Conservation (phyloP, 2,888 invertebrate species). For the Pterobdella sp. region DNA sequence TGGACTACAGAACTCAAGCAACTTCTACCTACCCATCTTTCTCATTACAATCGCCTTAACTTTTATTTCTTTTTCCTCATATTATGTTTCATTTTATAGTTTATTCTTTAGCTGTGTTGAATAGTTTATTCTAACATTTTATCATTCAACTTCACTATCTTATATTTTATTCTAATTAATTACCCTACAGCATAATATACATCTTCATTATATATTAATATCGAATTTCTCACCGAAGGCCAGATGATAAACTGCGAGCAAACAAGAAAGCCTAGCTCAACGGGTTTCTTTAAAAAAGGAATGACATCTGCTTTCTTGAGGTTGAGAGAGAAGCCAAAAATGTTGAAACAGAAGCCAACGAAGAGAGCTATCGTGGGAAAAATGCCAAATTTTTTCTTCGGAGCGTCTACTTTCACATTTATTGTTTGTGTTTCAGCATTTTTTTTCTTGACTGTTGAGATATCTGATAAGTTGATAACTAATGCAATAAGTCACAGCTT, state of each 20-base stretch:
- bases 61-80: too few relatives aligned
- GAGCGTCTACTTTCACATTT: neutral
- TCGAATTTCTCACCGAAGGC: conserved; percentile 16
- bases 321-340: conserved; percentile 25
- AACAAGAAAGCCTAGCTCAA: conserved; percentile 3
- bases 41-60: too few relatives aligned
- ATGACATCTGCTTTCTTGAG: neutral
- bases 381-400: conserved; percentile 12
- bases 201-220: too few relatives aligned
- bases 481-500: too few relatives aligned
- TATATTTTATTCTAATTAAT: too few relatives aligned
- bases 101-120: too few relatives aligned
- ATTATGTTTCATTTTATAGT: too few relatives aligned
- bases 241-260: conserved; percentile 17
- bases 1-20: too few relatives aligned
- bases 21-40: too few relatives aligned
- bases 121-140: too few relatives aligned
- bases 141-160: too few relatives aligned
- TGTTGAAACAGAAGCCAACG: conserved; percentile 21
- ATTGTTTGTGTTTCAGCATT: neutral
- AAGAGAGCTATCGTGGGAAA: conserved; percentile 17
- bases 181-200: too few relatives aligned
- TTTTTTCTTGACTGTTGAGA: neutral
- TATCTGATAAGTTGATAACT: neutral
- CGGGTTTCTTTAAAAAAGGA: conserved; percentile 15